phyloP scores from a whole-genome alignment of 1,140 invertebrate species.

The Orchesella cincta region DNA sequence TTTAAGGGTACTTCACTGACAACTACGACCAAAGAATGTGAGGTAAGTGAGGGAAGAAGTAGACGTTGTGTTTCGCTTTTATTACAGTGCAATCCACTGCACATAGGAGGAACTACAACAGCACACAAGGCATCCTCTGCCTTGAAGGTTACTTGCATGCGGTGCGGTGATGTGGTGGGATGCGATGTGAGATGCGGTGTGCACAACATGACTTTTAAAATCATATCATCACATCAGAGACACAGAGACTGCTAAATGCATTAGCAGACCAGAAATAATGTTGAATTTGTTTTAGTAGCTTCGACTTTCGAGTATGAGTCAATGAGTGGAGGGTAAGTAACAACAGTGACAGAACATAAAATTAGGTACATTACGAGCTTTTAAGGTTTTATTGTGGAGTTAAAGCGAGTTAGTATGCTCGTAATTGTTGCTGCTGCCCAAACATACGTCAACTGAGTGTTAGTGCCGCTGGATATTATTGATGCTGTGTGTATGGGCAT shows the following conservation, averaged over 20 bases:
- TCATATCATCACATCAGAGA: neutral
- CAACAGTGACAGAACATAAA: neutral
- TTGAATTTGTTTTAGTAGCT: neutral
- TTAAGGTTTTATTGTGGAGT: neutral
- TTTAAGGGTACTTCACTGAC: conserved; percentile 23
- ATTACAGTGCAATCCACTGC: neutral
- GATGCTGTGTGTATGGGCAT: neutral
- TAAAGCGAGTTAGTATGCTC: neutral
- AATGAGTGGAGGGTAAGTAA: no score
- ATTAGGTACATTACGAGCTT: neutral
- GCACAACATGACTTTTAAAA: neutral
- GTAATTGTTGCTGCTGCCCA: neutral
- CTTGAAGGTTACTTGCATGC: neutral
- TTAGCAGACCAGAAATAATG: neutral
- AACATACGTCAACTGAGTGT: neutral
- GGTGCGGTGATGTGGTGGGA: neutral
- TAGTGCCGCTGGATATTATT: neutral
- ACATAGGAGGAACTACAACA: neutral
- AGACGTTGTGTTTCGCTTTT: neutral
- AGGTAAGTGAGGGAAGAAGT: no score
- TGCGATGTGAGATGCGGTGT: neutral
- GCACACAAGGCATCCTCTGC: neutral
- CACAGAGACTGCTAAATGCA: neutral
- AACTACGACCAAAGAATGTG: neutral
- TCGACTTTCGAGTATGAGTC: neutral